phyloP scores from a whole-genome alignment of 2,888 invertebrate species.

The Osmoderma eremita region DNA sequence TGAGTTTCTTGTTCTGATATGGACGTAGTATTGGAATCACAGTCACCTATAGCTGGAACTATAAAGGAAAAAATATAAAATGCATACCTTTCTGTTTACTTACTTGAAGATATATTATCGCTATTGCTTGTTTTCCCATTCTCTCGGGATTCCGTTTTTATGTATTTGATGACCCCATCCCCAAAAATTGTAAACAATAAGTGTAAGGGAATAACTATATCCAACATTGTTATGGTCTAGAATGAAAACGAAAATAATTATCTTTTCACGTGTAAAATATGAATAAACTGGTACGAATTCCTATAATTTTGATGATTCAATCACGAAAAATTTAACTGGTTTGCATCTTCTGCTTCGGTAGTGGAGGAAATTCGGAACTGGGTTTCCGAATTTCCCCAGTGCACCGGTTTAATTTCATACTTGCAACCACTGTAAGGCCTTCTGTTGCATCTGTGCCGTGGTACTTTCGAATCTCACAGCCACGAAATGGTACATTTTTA shows the following conservation, averaged over 20 bases:
- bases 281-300: too few relatives aligned
- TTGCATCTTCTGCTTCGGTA: too few relatives aligned
- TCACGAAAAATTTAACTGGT: too few relatives aligned
- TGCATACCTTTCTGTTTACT: not conserved
- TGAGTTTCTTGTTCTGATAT: slow-evolving; percentile 76
- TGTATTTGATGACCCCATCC: slow-evolving; percentile 78
- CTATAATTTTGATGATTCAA: too few relatives aligned
- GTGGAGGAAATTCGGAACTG: not conserved
- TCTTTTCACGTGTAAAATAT: too few relatives aligned
- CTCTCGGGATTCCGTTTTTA: slow-evolving; percentile 68
- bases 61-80: slow-evolving; percentile 45
- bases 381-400: too few relatives aligned
- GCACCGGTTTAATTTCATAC: slow-evolving; percentile 63
- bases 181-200: slow-evolving; percentile 91
- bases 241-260: slow-evolving; percentile 50
- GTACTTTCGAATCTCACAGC: slow-evolving; percentile 84
- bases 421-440: slow-evolving; percentile 90
- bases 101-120: slow-evolving; percentile 22
- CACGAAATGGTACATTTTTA: slow-evolving; percentile 95
- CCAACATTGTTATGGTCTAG: slow-evolving; percentile 85
- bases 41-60: slow-evolving; percentile 75
- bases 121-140: slow-evolving; percentile 60
- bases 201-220: slow-evolving; percentile 88
- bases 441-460: slow-evolving; percentile 84
- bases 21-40: slow-evolving; percentile 73